Conservation (phyloP, 2,113 vertebrate genomes). For the Sebastes fasciatus region DNA sequence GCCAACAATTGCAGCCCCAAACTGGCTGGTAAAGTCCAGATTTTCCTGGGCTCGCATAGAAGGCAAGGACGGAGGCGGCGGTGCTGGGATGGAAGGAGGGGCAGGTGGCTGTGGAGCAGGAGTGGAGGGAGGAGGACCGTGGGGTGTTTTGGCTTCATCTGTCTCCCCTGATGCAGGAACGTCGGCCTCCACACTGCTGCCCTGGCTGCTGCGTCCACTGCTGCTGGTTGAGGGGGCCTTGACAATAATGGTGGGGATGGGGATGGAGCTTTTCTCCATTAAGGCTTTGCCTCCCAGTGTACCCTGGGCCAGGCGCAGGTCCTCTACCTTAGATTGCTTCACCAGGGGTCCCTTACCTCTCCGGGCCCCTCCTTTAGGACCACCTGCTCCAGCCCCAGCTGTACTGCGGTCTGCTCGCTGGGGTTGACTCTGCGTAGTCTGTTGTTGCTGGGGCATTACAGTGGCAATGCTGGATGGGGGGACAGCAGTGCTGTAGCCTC, state of each 20-base stretch:
- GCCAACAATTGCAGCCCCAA: conserved; percentile 92
- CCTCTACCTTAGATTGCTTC: conserved; percentile 94
- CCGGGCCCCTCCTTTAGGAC: conserved; percentile 80
- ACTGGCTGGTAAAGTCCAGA: conserved; percentile 93
- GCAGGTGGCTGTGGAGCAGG: conserved; percentile 88
- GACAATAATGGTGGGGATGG: conserved; percentile 94
- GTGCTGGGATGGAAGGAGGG: conserved; percentile 87
- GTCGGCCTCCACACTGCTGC: conserved; percentile 92
- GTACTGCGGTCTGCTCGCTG: conserved; percentile 75
- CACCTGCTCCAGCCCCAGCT: conserved; percentile 73
- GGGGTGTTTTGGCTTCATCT: conserved; percentile 79
- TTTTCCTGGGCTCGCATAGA: conserved; percentile 84
- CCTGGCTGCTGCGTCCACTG: conserved; percentile 94
- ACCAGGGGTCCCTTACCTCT: conserved; percentile 91
- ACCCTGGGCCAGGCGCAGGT: conserved; percentile 80
- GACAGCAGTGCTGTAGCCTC: conserved; percentile 83
- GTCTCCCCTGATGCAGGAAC: conserved; percentile 75
- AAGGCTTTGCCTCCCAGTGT: conserved; percentile 77
- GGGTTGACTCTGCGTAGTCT: conserved; percentile 80
- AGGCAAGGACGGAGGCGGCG: conserved; percentile 81
- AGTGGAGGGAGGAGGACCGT: conserved; percentile 84
- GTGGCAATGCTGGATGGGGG: conserved; percentile 82
- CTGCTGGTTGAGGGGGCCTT: conserved; percentile 96
- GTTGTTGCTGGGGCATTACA: conserved; percentile 83
- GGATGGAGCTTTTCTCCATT: conserved; percentile 92